These are phyloP conservation scores for Procavia capensis DNA, from an alignment of 2,113 vertebrate genomes.

Conservation along the genomic window DNA sequence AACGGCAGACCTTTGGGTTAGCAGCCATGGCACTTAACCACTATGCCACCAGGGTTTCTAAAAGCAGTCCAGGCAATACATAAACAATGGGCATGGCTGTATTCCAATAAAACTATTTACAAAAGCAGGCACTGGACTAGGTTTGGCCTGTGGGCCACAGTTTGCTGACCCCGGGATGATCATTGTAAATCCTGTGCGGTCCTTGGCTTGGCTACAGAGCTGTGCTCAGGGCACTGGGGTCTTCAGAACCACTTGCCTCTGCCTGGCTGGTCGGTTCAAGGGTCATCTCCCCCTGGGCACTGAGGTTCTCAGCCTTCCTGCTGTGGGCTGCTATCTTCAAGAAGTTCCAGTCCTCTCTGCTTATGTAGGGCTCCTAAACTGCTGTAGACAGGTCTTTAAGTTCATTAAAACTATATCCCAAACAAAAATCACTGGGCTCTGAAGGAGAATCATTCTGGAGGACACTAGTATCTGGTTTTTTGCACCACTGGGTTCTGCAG, in stretches of 20 bases:
- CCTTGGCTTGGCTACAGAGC: neutral
- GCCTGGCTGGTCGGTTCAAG: neutral
- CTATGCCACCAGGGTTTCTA: no score
- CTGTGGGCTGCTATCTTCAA: neutral
- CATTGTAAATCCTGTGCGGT: neutral
- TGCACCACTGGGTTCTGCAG: neutral
- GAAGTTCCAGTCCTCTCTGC: neutral
- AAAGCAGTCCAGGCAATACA: neutral
- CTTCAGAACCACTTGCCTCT: neutral
- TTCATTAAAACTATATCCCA: neutral
- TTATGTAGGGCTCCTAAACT: neutral
- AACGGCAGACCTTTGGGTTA: no score
- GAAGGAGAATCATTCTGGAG: neutral
- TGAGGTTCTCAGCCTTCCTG: neutral
- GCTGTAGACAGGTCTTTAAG: neutral
- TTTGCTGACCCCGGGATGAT: neutral
- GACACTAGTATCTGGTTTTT: neutral
- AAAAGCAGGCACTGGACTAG: neutral
- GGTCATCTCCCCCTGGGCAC: neutral
- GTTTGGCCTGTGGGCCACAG: neutral
- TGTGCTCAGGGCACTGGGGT: neutral
- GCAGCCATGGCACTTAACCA: no score
- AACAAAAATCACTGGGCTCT: neutral
- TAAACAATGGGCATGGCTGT: neutral
- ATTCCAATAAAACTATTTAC: slow-evolving; percentile 40